Percentiles rank a stretch among this genome's conserved stretches.
These are phyloP conservation scores for Elachura formosa DNA, from an alignment of 2,113 vertebrate genomes.

Conservation along the genomic window DNA sequence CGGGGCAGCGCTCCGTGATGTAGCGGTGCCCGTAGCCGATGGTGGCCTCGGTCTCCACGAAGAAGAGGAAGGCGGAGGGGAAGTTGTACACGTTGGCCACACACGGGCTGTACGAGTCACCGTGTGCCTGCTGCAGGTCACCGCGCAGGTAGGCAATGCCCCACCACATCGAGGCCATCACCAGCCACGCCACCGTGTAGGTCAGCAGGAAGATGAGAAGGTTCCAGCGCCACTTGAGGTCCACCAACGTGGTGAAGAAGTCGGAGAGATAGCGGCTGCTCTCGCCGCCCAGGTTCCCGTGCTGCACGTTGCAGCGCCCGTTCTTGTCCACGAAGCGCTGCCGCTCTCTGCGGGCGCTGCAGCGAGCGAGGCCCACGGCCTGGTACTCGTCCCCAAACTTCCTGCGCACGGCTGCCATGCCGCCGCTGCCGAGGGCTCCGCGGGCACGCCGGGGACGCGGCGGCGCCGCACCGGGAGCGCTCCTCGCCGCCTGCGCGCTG, in stretches of 20 bases:
- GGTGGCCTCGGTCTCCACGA: constrained; percentile 97
- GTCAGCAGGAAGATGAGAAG: constrained; percentile 98
- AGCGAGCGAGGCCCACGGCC: constrained; percentile 82
- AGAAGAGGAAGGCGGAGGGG: constrained; percentile 97
- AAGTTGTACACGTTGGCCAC: constrained; percentile 99
- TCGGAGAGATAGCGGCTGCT: constrained; percentile 97
- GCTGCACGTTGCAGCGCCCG: constrained; percentile 97
- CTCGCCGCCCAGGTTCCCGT: constrained; percentile 96
- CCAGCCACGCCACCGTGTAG: constrained; percentile 98
- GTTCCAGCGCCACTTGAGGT: constrained; percentile 99
- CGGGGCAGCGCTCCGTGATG: constrained; percentile 93
- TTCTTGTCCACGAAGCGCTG: constrained; percentile 99
- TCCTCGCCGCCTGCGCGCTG: neutral
- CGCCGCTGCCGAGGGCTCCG: neutral
- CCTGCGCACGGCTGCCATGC: constrained; percentile 94
- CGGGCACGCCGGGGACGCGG: neutral
- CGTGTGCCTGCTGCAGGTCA: constrained; percentile 89
- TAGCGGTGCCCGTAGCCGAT: constrained; percentile 97
- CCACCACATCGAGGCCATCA: constrained; percentile 99
- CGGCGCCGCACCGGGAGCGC: neutral
- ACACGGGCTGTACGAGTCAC: constrained; percentile 93
- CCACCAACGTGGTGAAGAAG: constrained; percentile 96
- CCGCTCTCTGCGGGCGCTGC: constrained; percentile 85
- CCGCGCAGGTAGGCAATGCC: constrained; percentile 94
- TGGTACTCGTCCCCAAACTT: constrained; percentile 99